Percentiles rank a stretch among this genome's conserved stretches.
These are phyloP conservation scores for Mythimna loreyi DNA, from an alignment of 2,888 invertebrate genomes.

Conservation along the genomic window DNA sequence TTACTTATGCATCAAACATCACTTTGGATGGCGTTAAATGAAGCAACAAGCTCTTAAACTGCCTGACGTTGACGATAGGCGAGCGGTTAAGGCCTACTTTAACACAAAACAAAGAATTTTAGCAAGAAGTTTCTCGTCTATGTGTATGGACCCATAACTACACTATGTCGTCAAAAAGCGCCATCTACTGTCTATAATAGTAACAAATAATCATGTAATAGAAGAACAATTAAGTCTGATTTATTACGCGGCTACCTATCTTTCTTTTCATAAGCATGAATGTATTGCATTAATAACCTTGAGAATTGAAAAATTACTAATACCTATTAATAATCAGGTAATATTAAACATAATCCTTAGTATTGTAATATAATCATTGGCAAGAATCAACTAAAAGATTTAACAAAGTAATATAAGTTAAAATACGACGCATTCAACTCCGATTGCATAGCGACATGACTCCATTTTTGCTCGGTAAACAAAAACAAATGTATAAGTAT, in stretches of 20 bases:
- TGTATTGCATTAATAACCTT: background rate
- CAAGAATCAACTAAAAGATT: background rate
- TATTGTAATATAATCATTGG: conserved; percentile 20
- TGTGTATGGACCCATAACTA: background rate
- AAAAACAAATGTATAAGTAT: conserved; percentile 44
- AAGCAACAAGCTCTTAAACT: too few species aligned
- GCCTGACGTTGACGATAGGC: too few species aligned
- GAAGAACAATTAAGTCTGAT: conserved; percentile 1
- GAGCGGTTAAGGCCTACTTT: too few species aligned
- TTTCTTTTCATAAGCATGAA: background rate
- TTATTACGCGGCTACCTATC: conserved; percentile 19
- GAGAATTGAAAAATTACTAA: background rate
- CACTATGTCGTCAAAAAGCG: background rate
- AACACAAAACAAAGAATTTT: too few species aligned
- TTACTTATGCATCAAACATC: too few species aligned
- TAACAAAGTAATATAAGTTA: conserved; percentile 4
- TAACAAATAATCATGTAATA: conserved; percentile 13
- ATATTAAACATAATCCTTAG: conserved; percentile 3
- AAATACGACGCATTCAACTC: conserved; percentile 22
- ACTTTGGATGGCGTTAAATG: too few species aligned
- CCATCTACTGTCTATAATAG: conserved; percentile 6
- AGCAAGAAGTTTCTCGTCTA: too few species aligned
- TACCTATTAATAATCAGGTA: conserved; percentile 3
- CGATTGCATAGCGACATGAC: conserved; percentile 31
- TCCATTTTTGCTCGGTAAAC: conserved; percentile 46